Conservation (phyloP, 1,140 invertebrate genomes). For the Tetraneura akinire region DNA sequence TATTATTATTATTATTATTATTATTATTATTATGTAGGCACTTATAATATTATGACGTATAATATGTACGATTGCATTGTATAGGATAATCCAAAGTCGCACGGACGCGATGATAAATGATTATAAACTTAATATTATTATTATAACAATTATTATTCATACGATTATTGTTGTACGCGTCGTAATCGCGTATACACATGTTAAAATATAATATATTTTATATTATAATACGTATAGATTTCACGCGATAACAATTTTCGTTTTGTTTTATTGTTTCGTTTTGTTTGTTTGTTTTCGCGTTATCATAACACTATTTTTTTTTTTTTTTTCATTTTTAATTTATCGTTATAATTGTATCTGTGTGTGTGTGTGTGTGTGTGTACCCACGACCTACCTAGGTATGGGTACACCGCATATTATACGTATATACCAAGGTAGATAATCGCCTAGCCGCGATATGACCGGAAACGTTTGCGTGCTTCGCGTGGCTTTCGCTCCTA, state of each 20-base stretch:
- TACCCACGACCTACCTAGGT: background rate
- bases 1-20: too few relatives aligned
- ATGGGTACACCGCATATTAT: background rate
- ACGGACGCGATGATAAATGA: too few relatives aligned
- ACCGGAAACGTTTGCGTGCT: slow-evolving; percentile 51
- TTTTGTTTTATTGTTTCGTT: slow-evolving; percentile 14
- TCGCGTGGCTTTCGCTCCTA: slow-evolving; percentile 23
- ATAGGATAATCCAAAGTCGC: too few relatives aligned
- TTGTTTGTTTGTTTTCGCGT: background rate
- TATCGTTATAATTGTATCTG: background rate
- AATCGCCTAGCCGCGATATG: slow-evolving; percentile 37
- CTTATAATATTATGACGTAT: too few relatives aligned
- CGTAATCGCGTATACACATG: too few relatives aligned
- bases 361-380: background rate
- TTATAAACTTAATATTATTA: too few relatives aligned
- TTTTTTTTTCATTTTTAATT: too few relatives aligned
- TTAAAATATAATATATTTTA: too few relatives aligned
- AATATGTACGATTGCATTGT: too few relatives aligned
- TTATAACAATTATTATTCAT: too few relatives aligned
- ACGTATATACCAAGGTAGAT: background rate
- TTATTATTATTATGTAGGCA: too few relatives aligned
- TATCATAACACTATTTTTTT: slow-evolving; percentile 22
- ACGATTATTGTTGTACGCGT: too few relatives aligned
- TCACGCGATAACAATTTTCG: slow-evolving; percentile 23
- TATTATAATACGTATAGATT: background rate